Percentiles rank a stretch among this genome's conserved stretches.
Conservation (phyloP, 2,797 vertebrate species). For the Pachyuromys duprasi region DNA sequence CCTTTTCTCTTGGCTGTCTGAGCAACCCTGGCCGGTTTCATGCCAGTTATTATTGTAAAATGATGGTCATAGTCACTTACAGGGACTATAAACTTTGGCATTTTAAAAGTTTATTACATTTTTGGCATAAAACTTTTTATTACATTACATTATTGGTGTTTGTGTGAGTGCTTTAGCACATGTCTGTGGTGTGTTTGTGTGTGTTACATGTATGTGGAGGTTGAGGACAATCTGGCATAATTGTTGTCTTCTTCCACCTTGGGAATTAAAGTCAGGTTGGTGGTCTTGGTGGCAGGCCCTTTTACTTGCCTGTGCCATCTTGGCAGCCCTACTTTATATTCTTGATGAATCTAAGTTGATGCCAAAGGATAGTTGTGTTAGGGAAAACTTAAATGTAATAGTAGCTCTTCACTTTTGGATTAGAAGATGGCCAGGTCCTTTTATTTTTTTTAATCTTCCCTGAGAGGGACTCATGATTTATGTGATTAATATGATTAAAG, state of each 20-base stretch:
- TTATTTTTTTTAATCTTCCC: neutral
- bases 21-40: conserved; percentile 78
- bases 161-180: neutral
- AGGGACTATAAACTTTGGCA: neutral
- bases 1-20: conserved; percentile 91
- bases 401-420: neutral
- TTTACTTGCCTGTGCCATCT: neutral
- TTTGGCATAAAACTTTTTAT: neutral
- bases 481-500: neutral
- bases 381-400: neutral
- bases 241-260: neutral
- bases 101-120: neutral
- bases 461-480: neutral
- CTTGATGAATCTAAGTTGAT: neutral
- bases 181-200: neutral
- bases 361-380: neutral
- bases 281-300: too few relatives aligned
- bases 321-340: neutral
- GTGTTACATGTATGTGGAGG: neutral
- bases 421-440: neutral
- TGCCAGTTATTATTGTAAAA: conserved; percentile 1
- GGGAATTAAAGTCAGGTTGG: neutral
- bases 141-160: neutral
- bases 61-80: neutral
- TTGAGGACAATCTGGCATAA: neutral